These are phyloP conservation scores for Rhinolophus sinicus DNA, from an alignment of 2,113 vertebrate species.

Conservation along the genomic window DNA sequence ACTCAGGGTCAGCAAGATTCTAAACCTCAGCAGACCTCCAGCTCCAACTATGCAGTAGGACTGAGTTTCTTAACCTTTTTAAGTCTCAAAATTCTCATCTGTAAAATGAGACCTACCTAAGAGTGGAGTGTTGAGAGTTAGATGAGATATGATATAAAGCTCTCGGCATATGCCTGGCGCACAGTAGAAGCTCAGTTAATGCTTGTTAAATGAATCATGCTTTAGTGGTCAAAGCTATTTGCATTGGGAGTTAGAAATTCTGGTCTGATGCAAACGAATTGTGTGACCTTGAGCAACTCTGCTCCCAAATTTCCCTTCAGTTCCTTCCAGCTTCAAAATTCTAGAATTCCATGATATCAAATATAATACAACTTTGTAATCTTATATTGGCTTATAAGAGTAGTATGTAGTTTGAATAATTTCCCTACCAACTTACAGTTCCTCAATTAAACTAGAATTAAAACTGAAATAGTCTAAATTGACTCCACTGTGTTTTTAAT, in stretches of 20 bases:
- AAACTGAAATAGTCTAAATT: neutral
- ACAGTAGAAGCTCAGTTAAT: neutral
- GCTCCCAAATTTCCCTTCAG: neutral
- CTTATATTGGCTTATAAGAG: neutral
- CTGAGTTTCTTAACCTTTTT: neutral
- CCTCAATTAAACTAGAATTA: neutral
- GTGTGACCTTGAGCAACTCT: neutral
- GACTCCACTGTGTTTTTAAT: neutral
- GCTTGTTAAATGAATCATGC: neutral
- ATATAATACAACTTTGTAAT: neutral
- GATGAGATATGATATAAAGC: neutral
- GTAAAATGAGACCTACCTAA: neutral
- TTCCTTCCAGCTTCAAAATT: neutral
- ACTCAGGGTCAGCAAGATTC: neutral
- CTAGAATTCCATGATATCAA: neutral
- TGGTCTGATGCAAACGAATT: neutral
- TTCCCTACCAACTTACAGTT: neutral
- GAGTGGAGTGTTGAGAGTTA: neutral
- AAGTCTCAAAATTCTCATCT: neutral
- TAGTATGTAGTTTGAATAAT: neutral
- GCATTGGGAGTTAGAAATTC: neutral
- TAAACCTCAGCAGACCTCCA: neutral
- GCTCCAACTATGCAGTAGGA: no score
- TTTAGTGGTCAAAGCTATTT: neutral
- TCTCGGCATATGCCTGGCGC: neutral